Conservation (phyloP, 2,113 vertebrate genomes). For the Thomomys bottae region DNA sequence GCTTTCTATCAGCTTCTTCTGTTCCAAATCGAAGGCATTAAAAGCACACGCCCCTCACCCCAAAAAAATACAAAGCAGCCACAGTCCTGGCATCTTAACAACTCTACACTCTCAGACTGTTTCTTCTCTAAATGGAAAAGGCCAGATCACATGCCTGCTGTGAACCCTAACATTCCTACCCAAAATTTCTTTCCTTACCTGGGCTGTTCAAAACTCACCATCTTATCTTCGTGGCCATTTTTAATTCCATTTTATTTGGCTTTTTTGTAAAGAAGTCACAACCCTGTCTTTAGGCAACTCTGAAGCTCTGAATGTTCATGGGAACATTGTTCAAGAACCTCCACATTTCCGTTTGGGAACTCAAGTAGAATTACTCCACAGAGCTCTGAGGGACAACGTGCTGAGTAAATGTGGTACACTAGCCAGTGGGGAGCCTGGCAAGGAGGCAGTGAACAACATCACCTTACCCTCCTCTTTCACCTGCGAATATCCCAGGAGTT, state of each 20-base stretch:
- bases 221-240: background rate
- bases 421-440: background rate
- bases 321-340: background rate
- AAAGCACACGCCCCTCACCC: slow-evolving; percentile 23
- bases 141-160: background rate
- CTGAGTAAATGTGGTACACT: background rate
- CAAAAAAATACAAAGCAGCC: background rate
- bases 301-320: background rate
- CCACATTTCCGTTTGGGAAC: slow-evolving; percentile 15
- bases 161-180: background rate
- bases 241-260: background rate
- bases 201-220: background rate
- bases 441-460: background rate
- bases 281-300: background rate
- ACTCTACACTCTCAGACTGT: background rate
- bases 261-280: background rate
- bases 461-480: background rate
- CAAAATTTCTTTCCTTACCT: background rate
- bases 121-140: background rate
- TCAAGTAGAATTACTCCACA: background rate
- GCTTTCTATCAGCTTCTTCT: background rate
- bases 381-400: background rate
- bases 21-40: slow-evolving; percentile 36
- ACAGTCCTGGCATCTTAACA: background rate
- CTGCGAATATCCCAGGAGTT: background rate